phyloP scores from a whole-genome alignment of 1,140 invertebrate species.

The Trachymyrmex cornetzi region DNA sequence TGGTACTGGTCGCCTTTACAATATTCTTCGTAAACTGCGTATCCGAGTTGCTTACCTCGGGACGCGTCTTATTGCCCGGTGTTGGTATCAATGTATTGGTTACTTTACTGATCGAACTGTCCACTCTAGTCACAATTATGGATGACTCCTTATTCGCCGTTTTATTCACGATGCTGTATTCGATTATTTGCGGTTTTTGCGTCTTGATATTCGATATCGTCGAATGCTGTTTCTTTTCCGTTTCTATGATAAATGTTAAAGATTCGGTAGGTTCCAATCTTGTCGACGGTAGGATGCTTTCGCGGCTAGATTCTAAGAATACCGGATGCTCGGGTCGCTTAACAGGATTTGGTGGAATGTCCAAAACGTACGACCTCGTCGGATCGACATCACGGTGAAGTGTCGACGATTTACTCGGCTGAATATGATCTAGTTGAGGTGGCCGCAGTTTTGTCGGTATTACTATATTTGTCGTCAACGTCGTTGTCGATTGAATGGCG shows the following conservation, averaged over 20 bases:
- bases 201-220: constrained; percentile 61
- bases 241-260: constrained; percentile 60
- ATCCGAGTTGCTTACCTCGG: constrained; percentile 13
- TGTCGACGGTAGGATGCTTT: constrained; percentile 71
- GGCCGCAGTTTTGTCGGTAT: constrained; percentile 78
- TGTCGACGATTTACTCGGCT: constrained; percentile 70
- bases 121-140: constrained; percentile 61
- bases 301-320: constrained; percentile 81
- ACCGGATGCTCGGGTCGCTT: constrained; percentile 77
- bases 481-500: constrained; percentile 79
- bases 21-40: constrained; percentile 73
- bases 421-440: constrained; percentile 73
- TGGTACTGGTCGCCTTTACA: constrained; percentile 64
- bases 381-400: constrained; percentile 58
- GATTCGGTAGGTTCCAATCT: constrained; percentile 81
- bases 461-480: constrained; percentile 76
- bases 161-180: constrained; percentile 53
- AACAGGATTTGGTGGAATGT: constrained; percentile 72
- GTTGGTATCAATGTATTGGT: constrained; percentile 62
- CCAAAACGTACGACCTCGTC: constrained; percentile 61
- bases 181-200: constrained; percentile 32
- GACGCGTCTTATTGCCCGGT: background rate
- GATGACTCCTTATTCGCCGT: constrained; percentile 42
- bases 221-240: constrained; percentile 56
- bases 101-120: constrained; percentile 71